Evolutionary conservation across 2,888 invertebrate genomes (phyloP).

Genomic region (Coremacera marginata): DNA sequence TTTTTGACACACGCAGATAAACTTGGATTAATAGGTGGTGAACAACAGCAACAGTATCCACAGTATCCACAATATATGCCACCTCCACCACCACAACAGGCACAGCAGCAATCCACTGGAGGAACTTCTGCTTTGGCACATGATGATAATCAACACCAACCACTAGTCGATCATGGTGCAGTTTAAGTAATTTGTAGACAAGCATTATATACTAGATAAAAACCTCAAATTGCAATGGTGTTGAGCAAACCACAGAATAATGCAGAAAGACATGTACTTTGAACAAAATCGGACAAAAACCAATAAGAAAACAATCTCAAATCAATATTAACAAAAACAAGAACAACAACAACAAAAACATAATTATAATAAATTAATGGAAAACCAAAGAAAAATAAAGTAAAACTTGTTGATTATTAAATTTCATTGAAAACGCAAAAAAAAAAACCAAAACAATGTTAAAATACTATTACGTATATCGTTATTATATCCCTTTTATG

Average conservation of each 20-base stretch:
- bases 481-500: conserved; percentile 10
- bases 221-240: neutral
- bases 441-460: conserved; percentile 35
- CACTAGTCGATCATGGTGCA: conserved; percentile 32
- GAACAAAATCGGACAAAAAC: conserved; percentile 24
- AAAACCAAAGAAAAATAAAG: conserved; percentile 47
- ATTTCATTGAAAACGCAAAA: conserved; percentile 50
- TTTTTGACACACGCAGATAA: conserved; percentile 57
- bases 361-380: conserved; percentile 42
- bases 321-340: neutral
- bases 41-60: conserved; percentile 67
- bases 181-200: conserved; percentile 23
- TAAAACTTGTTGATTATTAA: conserved; percentile 41
- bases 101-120: conserved; percentile 73
- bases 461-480: conserved; percentile 20
- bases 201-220: neutral
- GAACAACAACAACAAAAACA: conserved; percentile 14
- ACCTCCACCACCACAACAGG: conserved; percentile 70
- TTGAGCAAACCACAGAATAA: neutral
- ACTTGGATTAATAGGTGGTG: conserved; percentile 67
- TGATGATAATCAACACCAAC: conserved; percentile 45
- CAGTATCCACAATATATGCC: conserved; percentile 69
- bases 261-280: conserved; percentile 24
- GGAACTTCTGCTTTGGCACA: conserved; percentile 66
- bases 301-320: conserved; percentile 1